Conservation (phyloP, 2,797 vertebrate genomes). For the Poeciliopsis turneri region DNA sequence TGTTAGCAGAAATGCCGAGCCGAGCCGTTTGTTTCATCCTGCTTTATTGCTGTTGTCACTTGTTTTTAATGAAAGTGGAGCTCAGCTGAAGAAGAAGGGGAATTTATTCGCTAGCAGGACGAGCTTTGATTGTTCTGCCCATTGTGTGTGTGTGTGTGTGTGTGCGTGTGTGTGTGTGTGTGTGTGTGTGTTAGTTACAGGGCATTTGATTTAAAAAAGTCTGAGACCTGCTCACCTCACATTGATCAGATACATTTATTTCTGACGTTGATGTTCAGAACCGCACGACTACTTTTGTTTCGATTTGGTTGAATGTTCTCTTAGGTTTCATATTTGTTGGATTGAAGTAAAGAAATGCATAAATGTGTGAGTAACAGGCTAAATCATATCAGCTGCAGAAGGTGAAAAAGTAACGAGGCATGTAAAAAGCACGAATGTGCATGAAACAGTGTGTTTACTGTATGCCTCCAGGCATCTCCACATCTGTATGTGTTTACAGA, state of each 20-base stretch:
- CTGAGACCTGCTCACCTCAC: neutral
- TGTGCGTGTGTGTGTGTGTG: neutral
- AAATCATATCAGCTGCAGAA: slow-evolving; percentile 32
- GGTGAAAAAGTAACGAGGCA: slow-evolving; percentile 19
- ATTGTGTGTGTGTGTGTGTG: neutral
- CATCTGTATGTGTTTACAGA: neutral
- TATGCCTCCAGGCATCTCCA: neutral
- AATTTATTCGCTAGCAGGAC: slow-evolving; percentile 37
- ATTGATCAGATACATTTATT: neutral
- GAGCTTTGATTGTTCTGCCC: slow-evolving; percentile 18
- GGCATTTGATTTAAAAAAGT: neutral
- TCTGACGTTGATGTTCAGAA: neutral
- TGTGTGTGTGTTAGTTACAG: neutral
- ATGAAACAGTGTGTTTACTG: slow-evolving; percentile 16
- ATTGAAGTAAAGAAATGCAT: neutral
- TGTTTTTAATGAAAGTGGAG: slow-evolving; percentile 68
- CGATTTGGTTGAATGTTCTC: neutral
- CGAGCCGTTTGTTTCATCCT: slow-evolving; percentile 33
- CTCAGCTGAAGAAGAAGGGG: slow-evolving; percentile 23
- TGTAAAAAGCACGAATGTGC: neutral
- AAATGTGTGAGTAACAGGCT: slow-evolving; percentile 7
- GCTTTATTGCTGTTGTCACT: slow-evolving; percentile 69
- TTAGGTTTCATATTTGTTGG: neutral
- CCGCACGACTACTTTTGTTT: neutral
- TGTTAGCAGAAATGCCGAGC: slow-evolving; percentile 41